These are phyloP conservation scores for Drosophila malerkotliana DNA, from an alignment of 1,140 invertebrate species.

Conservation along the genomic window DNA sequence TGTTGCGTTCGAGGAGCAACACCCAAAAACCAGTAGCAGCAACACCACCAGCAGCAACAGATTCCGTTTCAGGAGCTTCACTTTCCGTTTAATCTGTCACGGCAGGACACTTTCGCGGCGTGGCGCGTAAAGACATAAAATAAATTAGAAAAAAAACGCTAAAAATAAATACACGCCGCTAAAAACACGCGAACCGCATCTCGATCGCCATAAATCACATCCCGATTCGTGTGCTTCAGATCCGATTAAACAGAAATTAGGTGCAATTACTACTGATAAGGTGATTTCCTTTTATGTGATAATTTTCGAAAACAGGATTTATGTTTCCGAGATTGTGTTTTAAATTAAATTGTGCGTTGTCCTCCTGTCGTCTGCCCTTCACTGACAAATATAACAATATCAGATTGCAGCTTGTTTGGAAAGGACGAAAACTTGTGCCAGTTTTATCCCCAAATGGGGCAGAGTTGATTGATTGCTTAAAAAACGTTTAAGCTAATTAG, in stretches of 20 bases:
- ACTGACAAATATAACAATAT: slow-evolving; percentile 4
- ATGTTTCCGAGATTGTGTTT: slow-evolving; percentile 13
- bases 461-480: slow-evolving; percentile 32
- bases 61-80: slow-evolving; percentile 8
- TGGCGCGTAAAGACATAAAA: slow-evolving; percentile 38
- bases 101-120: slow-evolving; percentile 13
- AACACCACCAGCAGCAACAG: slow-evolving; percentile 35
- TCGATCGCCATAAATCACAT: slow-evolving; percentile 65
- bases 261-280: slow-evolving; percentile 64
- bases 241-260: slow-evolving; percentile 46
- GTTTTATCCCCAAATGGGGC: slow-evolving; percentile 22
- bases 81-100: slow-evolving; percentile 27
- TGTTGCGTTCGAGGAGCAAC: slow-evolving; percentile 73
- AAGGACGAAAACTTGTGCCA: slow-evolving; percentile 11
- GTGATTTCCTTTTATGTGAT: slow-evolving; percentile 61
- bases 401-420: slow-evolving; percentile 10
- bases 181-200: slow-evolving; percentile 35
- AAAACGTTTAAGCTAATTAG: slow-evolving; percentile 52
- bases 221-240: slow-evolving; percentile 42
- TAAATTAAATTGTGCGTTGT: slow-evolving; percentile 4
- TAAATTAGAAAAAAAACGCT: slow-evolving; percentile 24
- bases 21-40: slow-evolving; percentile 28
- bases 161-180: not conserved
- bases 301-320: slow-evolving; percentile 23
- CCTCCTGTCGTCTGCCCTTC: not conserved